These are phyloP conservation scores for Kryphioiulus occultus DNA, from an alignment of 2,888 invertebrate species.

Conservation along the genomic window DNA sequence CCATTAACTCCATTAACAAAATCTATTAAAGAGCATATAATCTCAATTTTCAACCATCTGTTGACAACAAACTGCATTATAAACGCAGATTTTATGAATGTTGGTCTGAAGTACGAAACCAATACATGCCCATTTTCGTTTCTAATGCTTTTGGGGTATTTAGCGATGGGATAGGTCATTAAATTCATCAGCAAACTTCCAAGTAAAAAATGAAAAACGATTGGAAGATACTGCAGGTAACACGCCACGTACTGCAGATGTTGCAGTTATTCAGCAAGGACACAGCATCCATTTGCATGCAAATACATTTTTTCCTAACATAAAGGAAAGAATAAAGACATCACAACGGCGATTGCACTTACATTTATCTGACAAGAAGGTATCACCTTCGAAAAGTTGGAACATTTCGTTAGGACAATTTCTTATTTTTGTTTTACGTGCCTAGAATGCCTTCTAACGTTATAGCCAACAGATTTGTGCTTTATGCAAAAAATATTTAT, in stretches of 20 bases:
- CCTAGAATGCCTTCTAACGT: no score
- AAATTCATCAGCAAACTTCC: neutral
- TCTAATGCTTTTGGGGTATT: neutral
- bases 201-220: neutral
- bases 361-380: neutral
- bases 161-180: neutral
- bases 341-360: neutral
- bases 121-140: neutral
- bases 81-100: neutral
- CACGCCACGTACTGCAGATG: neutral
- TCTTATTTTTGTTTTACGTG: no score
- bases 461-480: no score
- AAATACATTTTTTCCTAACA: neutral
- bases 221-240: neutral
- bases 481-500: no score
- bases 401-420: neutral
- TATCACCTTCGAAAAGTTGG: neutral
- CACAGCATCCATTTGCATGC: neutral
- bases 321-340: neutral
- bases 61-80: neutral
- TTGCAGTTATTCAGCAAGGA: neutral
- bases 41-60: neutral
- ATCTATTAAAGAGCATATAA: no score
- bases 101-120: neutral
- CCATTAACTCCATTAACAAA: no score